Evolutionary conservation across 2,113 vertebrate species (phyloP), one percentile per base, ranked within the genome.

Genomic region (Pelecanoides urinatrix): DNA sequence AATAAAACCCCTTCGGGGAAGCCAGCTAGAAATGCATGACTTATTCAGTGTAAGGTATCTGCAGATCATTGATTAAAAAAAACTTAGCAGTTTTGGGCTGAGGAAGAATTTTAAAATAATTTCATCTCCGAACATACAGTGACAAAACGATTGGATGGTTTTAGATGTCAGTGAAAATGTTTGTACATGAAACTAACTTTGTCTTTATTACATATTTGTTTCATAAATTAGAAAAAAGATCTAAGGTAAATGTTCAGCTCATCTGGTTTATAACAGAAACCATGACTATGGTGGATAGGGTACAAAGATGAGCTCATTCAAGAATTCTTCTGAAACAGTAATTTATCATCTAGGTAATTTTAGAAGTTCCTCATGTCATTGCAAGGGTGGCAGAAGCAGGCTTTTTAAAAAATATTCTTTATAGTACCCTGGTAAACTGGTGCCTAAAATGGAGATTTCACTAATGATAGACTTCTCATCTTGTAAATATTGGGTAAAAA

Each of bases 21-120:
- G 78, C 25, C 87, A 96, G 70, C 82, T 96, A 77, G 93, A 96
- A 97, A 96, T 89, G 86, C 84, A 94, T 96, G 94, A 96, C 88
- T 96, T 98, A 92, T 95, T 97, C 90, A 96, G 92, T 79, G 73
- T 79, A 91, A 96, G 89, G 68, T 73, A 61, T 97, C 95, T 96
- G 88, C 87, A 96, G 92, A 96, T 95, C 96, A 96, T 49, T 96
- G 97, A 97, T 97, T 79, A 96, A 67, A 50, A 94, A 96, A 77
- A 88, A 62, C 53, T 89, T 86, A 88, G 67, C 59, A 94, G 56
- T 94, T 96, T 91, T 82, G 65, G 92, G 80, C 75, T 93, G 77
- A 93, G 50, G 65, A 92, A 96, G 75, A 96, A 95, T 90, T 96
- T 95, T 63, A 86, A 97, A 96, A 97, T 72, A 79, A 81, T 94